Evolutionary conservation across 2,888 invertebrate species (phyloP).

Genomic region (Halictus ligatus): DNA sequence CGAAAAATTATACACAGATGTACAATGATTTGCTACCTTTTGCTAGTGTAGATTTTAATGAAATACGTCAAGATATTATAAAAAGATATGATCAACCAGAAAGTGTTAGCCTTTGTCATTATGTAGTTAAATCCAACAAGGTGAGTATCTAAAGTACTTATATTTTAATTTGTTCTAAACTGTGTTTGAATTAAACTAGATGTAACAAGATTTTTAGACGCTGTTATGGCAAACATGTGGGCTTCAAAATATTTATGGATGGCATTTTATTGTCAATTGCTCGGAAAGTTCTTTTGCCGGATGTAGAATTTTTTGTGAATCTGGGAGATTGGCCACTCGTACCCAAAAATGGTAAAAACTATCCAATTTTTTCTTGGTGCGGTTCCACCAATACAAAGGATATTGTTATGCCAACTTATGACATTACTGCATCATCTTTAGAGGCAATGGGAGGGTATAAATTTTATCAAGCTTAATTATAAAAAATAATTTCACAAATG

Average conservation of each 20-base stretch:
- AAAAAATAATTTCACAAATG: constrained; percentile 11
- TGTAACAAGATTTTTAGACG: constrained; percentile 89
- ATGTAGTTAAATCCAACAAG: constrained; percentile 92
- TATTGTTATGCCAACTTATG: constrained; percentile 97
- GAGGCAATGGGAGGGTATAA: constrained; percentile 96
- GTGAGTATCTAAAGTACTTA: constrained; percentile 63
- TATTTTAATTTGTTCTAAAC: constrained; percentile 3
- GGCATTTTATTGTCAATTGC: constrained; percentile 92
- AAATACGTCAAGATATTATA: constrained; percentile 88
- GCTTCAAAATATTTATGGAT: constrained; percentile 98
- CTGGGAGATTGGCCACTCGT: constrained; percentile 98
- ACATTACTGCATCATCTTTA: constrained; percentile 95
- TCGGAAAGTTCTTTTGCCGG: constrained; percentile 92
- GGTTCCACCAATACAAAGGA: constrained; percentile 94
- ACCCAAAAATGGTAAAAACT: constrained; percentile 85
- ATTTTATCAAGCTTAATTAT: constrained; percentile 10
- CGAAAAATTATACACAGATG: constrained; percentile 88
- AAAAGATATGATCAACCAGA: constrained; percentile 91
- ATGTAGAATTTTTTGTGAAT: constrained; percentile 96
- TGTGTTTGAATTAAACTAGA: constrained; percentile 40
- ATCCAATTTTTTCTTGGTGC: constrained; percentile 98
- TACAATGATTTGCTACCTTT: constrained; percentile 89
- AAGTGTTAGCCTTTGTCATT: constrained; percentile 95
- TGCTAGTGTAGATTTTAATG: constrained; percentile 89
- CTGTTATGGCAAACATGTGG: constrained; percentile 97